These are phyloP conservation scores for Thalassoma bifasciatum DNA, from an alignment of 2,113 vertebrate species.

Conservation along the genomic window DNA sequence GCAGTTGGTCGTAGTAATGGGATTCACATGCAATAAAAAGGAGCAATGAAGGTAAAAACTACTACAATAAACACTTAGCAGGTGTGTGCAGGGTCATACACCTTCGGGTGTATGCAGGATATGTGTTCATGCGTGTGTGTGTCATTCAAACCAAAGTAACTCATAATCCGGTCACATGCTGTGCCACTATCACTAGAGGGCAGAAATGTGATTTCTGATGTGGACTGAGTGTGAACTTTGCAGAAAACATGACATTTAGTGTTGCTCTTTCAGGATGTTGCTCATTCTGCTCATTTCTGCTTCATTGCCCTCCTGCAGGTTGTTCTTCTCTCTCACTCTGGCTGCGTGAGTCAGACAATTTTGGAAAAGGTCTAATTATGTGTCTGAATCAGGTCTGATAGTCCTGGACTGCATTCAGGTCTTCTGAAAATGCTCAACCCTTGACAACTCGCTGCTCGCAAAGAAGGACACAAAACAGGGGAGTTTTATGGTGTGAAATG, in stretches of 20 bases:
- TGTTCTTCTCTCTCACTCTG: not conserved
- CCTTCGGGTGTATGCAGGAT: too few relatives aligned
- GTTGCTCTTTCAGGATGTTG: not conserved
- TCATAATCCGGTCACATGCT: not conserved
- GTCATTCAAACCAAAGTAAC: not conserved
- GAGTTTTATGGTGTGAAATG: too few relatives aligned
- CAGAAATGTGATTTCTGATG: not conserved
- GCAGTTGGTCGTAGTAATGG: too few relatives aligned
- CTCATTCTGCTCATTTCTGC: not conserved
- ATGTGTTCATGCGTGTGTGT: not conserved
- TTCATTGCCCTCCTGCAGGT: not conserved
- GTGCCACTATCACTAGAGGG: not conserved
- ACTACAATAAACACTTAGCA: too few relatives aligned
- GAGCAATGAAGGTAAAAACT: too few relatives aligned
- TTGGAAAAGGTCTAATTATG: not conserved
- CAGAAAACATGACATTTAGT: not conserved
- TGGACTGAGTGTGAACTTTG: constrained; percentile 4
- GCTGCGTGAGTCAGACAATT: not conserved
- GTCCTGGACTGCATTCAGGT: not conserved
- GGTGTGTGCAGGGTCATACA: too few relatives aligned
- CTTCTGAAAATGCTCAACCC: too few relatives aligned
- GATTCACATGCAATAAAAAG: too few relatives aligned
- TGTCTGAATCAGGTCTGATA: not conserved
- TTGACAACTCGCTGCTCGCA: too few relatives aligned
- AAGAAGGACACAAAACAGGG: too few relatives aligned